A percentile compares a stretch with the other conserved stretches of the same genome.
Evolutionary conservation across 2,113 vertebrate genomes (phyloP).

Genomic region (Elachura formosa): DNA sequence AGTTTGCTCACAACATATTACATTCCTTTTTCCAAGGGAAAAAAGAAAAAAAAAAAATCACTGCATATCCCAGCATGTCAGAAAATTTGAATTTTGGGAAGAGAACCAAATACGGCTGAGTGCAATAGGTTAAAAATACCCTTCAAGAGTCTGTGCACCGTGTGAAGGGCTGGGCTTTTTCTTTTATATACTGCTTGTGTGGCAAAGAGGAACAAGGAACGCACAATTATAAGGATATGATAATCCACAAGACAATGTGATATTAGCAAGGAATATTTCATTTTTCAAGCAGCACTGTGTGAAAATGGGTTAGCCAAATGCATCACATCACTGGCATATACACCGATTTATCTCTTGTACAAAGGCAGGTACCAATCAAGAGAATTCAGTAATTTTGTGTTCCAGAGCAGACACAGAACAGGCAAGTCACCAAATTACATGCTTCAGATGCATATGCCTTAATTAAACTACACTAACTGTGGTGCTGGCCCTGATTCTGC

Average conservation of each 20-base stretch:
- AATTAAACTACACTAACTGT: background rate
- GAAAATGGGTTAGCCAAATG: background rate
- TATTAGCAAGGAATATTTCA: background rate
- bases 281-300: background rate
- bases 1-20: background rate
- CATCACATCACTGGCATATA: background rate
- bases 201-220: background rate
- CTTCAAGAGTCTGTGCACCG: background rate
- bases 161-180: background rate
- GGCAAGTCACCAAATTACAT: background rate
- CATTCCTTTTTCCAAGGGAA: background rate
- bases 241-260: background rate
- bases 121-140: slow-evolving; percentile 48
- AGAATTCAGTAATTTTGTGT: background rate
- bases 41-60: background rate
- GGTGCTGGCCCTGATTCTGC: background rate
- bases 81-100: slow-evolving; percentile 6
- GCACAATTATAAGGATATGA: background rate
- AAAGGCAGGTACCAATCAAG: background rate
- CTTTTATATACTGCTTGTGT: background rate
- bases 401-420: background rate
- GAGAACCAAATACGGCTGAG: slow-evolving; percentile 24
- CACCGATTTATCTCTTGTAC: background rate
- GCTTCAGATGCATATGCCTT: background rate
- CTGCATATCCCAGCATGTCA: background rate